A percentile compares a stretch with the other conserved stretches of the same genome.
These are phyloP conservation scores for Nannobrachium achirus DNA, from an alignment of 2,113 vertebrate species.

Conservation along the genomic window DNA sequence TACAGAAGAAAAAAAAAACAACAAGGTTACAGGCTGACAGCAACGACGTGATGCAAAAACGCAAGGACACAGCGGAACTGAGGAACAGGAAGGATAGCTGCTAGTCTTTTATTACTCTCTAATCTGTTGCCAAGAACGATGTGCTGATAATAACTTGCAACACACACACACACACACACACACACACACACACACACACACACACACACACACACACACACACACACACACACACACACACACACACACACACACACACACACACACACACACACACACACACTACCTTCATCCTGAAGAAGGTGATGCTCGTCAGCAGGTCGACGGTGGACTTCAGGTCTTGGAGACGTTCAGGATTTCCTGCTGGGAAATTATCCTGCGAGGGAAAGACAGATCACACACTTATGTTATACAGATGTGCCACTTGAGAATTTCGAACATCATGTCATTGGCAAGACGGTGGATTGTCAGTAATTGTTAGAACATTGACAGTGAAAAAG, in stretches of 20 bases:
- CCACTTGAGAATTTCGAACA: no score
- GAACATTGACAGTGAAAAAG: constrained; percentile 17
- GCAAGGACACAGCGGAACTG: no score
- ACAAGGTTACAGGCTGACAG: no score
- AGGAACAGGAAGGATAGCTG: no score
- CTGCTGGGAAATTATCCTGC: constrained; percentile 96
- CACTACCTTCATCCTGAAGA: constrained; percentile 98
- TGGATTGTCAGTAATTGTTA: no score
- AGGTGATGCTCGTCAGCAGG: constrained; percentile 95
- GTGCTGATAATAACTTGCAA: neutral
- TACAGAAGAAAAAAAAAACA: no score
- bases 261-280: constrained; percentile 4
- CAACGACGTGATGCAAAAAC: no score
- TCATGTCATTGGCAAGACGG: no score
- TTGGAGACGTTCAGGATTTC: constrained; percentile 91
- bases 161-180: constrained; percentile 2
- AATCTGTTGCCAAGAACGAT: no score
- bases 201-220: constrained; percentile 2
- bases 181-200: constrained; percentile 1
- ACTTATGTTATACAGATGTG: neutral
- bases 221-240: constrained; percentile 1
- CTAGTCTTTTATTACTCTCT: no score
- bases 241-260: constrained; percentile 3
- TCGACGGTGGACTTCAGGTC: constrained; percentile 98
- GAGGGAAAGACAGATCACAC: neutral